Conservation (phyloP, 2,888 invertebrate species). For the Drosophila demipolita region DNA sequence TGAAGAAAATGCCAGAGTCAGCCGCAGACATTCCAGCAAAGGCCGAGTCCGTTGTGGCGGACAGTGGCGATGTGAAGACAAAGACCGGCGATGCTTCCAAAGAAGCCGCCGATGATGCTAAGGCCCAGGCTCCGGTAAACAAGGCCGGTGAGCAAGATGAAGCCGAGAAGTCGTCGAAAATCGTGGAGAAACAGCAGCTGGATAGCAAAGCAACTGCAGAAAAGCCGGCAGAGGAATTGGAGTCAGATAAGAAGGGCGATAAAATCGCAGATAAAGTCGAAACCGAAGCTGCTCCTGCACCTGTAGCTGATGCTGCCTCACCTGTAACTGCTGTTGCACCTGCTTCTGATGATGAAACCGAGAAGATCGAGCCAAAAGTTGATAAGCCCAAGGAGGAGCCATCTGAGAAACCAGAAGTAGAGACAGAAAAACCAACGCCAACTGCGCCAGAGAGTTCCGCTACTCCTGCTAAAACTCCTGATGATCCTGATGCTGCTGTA, state of each 20-base stretch:
- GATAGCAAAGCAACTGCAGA: constrained; percentile 44
- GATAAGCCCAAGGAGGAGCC: constrained; percentile 15
- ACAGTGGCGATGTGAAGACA: not conserved
- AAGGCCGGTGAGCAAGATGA: constrained; percentile 18
- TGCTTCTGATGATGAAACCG: constrained; percentile 14
- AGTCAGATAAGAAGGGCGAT: constrained; percentile 11
- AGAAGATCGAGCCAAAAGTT: constrained; percentile 8
- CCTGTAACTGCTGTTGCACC: not conserved
- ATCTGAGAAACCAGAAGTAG: constrained; percentile 20
- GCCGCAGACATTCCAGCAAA: constrained; percentile 25
- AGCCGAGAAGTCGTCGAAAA: constrained; percentile 45
- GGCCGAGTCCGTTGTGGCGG: constrained; percentile 16
- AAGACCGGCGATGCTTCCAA: constrained; percentile 23
- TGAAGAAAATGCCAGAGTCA: constrained; percentile 17
- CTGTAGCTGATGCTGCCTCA: not conserved
- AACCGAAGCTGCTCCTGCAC: not conserved
- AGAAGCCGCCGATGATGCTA: constrained; percentile 5
- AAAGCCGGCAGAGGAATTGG: constrained; percentile 6
- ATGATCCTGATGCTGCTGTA: not conserved
- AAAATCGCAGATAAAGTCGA: constrained; percentile 1
- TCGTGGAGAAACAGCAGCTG: constrained; percentile 62
- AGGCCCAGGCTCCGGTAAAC: constrained; percentile 18
- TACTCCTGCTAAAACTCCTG: constrained; percentile 14
- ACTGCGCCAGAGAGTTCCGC: constrained; percentile 28
- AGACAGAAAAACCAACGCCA: constrained; percentile 19